Evolutionary conservation across 2,888 invertebrate genomes (phyloP), one percentile per base, ranked within the genome.

Genomic region (Arctia plantaginis): DNA sequence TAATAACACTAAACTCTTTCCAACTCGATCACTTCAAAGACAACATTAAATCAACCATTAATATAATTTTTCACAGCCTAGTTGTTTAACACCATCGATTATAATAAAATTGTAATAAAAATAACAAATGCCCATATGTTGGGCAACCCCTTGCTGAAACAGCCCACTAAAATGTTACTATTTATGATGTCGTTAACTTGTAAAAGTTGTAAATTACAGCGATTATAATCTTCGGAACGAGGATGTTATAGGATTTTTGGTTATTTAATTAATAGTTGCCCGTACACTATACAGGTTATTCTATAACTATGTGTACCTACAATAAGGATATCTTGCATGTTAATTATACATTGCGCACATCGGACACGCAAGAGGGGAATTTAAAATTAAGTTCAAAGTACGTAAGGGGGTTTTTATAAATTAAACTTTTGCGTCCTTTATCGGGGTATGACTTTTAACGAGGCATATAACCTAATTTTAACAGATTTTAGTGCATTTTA

Each of bases 111-210:
- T 64, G 41, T 68, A 74, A 72, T 76, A 75, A 80, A 81, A 69
- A 69, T 76, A 77, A 78, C 71, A 39, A 80, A 80, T 80, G 69
- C 75, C 74, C 66, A 80, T 77, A 79, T 78, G 82, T 78, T 78
- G 70, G 77, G 76, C 75, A 69, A 84, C 80, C 80, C 81, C 86
- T 87, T 77, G 66, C 78, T 71, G 65, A 74, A 79, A 71, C 78
- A 75, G 71, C 77, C 81, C 74, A 81, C 83, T 84, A 86, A 55
- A 88, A 87, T 82, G 83, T 78, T 79, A 81, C 89, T 85, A 92
- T 91, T 92, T 91, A 92, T 80, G 89, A 89, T 87, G 89, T 90
- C 91, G 91, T 92, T 91, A 92, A 89, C 89, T 87, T 89, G 91
- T 90, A 86, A 87, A 88, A 89, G 89, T 87, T 87, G 89, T 92